Conservation (phyloP, 1,140 invertebrate genomes). For the Drosophila neocordata region DNA sequence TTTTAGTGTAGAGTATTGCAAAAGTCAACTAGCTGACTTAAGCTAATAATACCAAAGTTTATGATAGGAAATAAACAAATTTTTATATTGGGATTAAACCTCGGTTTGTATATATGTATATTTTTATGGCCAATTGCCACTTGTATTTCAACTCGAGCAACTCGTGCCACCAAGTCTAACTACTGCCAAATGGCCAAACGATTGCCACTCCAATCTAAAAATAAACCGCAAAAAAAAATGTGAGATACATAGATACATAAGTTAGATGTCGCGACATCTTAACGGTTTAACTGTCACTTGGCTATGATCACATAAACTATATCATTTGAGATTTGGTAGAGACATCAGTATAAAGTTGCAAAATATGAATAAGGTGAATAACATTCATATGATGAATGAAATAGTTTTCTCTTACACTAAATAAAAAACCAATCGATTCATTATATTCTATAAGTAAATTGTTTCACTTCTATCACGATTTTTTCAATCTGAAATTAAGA, state of each 20-base stretch:
- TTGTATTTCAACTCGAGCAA: constrained; percentile 47
- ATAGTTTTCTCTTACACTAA: neutral
- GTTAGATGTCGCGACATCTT: constrained; percentile 45
- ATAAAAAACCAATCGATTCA: neutral
- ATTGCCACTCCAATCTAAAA: constrained; percentile 25
- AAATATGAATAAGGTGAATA: too few species aligned
- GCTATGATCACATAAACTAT: constrained; percentile 42
- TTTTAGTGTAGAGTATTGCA: too few species aligned
- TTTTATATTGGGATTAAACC: constrained; percentile 45
- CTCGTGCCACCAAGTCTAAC: constrained; percentile 21
- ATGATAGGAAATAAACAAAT: constrained; percentile 48
- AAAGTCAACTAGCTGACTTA: neutral
- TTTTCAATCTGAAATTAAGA: constrained; percentile 40
- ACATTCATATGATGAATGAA: neutral
- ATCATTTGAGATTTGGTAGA: constrained; percentile 28
- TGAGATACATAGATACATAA: constrained; percentile 31
- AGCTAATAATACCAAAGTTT: constrained; percentile 41
- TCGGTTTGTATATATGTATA: neutral
- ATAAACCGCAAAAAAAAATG: constrained; percentile 30
- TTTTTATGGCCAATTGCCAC: constrained; percentile 44
- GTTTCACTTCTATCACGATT: constrained; percentile 28
- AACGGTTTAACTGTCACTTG: constrained; percentile 43
- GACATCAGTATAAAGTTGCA: constrained; percentile 35
- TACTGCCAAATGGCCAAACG: constrained; percentile 38
- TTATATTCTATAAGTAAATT: neutral